These are phyloP conservation scores for Adelges cooleyi DNA, from an alignment of 1,140 invertebrate genomes.

Conservation along the genomic window DNA sequence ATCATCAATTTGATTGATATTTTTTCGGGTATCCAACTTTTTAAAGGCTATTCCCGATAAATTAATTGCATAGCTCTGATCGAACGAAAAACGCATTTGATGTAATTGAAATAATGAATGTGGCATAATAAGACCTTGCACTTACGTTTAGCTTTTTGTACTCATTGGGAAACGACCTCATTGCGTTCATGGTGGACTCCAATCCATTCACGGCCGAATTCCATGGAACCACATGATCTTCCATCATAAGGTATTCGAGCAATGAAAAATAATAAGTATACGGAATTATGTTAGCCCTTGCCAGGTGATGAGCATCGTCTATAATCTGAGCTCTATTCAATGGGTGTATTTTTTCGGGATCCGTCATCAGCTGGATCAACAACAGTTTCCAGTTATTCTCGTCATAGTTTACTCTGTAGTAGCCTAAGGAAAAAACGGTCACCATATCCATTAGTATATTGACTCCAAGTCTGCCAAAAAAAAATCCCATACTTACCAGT, in stretches of 20 bases:
- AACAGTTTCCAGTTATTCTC: conserved; percentile 47
- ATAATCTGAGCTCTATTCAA: conserved; percentile 54
- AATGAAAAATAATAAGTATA: conserved; percentile 50
- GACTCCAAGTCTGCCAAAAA: not conserved
- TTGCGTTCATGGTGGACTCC: not conserved
- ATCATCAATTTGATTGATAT: not conserved
- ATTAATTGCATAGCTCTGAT: not conserved
- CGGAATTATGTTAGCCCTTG: conserved; percentile 44
- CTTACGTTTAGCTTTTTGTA: not conserved
- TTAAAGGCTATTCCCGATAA: not conserved
- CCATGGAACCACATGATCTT: conserved; percentile 50
- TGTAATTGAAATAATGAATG: too few species aligned
- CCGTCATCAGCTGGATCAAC: conserved; percentile 39
- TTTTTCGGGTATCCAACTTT: not conserved
- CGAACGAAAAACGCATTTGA: too few species aligned
- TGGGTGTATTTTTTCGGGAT: conserved; percentile 40
- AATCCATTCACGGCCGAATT: conserved; percentile 33
- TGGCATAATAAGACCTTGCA: not conserved
- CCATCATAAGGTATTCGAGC: conserved; percentile 47
- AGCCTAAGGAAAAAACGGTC: conserved; percentile 38
- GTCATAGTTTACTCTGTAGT: conserved; percentile 54
- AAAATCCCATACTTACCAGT: conserved; percentile 43
- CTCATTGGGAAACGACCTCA: not conserved
- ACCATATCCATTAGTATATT: not conserved
- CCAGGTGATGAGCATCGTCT: conserved; percentile 44